Base-by-base conservation (phyloP, 2,888 invertebrate species). In the Apamea crenata region DNA sequence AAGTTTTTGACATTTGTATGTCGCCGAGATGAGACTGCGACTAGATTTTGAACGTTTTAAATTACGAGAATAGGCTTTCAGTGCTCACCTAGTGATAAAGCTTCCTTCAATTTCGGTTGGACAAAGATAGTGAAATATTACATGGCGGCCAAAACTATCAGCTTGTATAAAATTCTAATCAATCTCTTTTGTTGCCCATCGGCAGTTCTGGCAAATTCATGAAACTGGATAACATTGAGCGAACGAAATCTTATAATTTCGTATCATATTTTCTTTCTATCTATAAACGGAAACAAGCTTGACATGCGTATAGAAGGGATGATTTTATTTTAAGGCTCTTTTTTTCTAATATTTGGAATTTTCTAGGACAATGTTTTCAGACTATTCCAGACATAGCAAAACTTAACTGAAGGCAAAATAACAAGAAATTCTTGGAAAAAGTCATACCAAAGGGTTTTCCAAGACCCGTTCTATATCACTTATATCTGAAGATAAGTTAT, bases 131-230 rank as follows among this genome's bases (percentile, higher is more conserved):
- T 32, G 2, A 69, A 50, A 50, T 21, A 69, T 21, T 29, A 4
- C 4, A 50, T 18, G n/a, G 56, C 14, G 21, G 12, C n/a, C 12
- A 25, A 36, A 82, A 56, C 36, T n/a, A 36, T 53, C 72, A 21
- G 40, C 21, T 53, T 36, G 53, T 36, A 81, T 72, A 79, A 78
- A 78, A 78, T 12, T 63, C 81, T 63, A 53, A 79, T 81, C 32
- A 53, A 79, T 73, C 53, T 72, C 61, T 50, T 80, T 36, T 71
- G 32, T 81, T 4, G 36, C 3, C 36, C 63, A 73, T 74, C 73
- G 63, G 50, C 18, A 63, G 44, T 44, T 25, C 29, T 40, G 82
- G 56, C 63, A 29, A 53, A 79, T 47, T 0, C 44, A 72, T 47
- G 47, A 47, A 47, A 47, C 21, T 44, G 21, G 4, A 29, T 47